These are phyloP conservation scores for Chlamydotis undulata DNA, from an alignment of 2,113 vertebrate species.

Conservation along the genomic window DNA sequence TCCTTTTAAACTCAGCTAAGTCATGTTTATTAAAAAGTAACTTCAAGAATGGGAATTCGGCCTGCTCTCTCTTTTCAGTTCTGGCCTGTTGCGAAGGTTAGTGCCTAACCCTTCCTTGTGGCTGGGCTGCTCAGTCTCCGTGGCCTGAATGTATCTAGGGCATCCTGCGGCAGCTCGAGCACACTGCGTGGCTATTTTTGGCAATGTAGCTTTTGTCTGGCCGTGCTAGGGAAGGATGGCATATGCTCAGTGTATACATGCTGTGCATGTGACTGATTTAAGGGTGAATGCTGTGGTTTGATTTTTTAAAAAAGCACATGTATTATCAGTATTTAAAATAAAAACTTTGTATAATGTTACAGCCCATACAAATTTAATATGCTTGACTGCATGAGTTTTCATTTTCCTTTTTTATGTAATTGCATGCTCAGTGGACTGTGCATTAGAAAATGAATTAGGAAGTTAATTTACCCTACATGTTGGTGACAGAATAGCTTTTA, in stretches of 20 bases:
- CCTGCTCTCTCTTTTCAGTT: background rate
- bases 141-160: conserved; percentile 61
- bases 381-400: background rate
- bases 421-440: conserved; percentile 6
- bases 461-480: conserved; percentile 30
- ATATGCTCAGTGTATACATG: conserved; percentile 51
- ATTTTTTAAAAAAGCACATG: background rate
- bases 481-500: conserved; percentile 16
- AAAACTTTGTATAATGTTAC: background rate
- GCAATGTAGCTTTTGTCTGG: conserved; percentile 51
- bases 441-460: conserved; percentile 18
- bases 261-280: conserved; percentile 45
- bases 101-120: background rate
- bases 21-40: background rate
- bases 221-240: conserved; percentile 46
- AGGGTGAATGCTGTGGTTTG: background rate
- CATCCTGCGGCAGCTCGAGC: conserved; percentile 51
- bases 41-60: background rate
- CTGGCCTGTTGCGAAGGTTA: background rate
- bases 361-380: background rate
- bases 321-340: background rate
- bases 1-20: background rate
- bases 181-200: conserved; percentile 69
- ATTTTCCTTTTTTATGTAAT: conserved; percentile 2
- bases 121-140: background rate